Conservation (phyloP, 2,113 vertebrate genomes). For the Pelobates fuscus region DNA sequence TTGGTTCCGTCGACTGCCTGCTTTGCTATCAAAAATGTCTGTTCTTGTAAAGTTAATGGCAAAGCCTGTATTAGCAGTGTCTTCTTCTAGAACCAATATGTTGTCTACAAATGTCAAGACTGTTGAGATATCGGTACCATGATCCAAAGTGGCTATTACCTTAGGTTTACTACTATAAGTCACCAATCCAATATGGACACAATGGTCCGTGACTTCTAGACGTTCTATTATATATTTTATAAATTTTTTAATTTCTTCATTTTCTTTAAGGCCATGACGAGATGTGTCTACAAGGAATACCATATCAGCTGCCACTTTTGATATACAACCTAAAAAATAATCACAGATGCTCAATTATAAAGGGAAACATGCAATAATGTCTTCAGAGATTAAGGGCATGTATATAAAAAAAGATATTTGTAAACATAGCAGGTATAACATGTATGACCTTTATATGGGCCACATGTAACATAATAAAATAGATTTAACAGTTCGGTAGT, state of each 20-base stretch:
- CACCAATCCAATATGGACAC: conserved; percentile 59
- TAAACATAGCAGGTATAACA: no score
- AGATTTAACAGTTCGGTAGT: no score
- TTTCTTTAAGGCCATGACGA: conserved; percentile 37
- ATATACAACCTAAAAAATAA: conserved; percentile 55
- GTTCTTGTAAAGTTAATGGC: conserved; percentile 56
- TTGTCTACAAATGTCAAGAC: conserved; percentile 52
- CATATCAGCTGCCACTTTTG: conserved; percentile 60
- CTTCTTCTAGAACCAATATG: conserved; percentile 45
- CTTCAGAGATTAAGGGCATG: no score
- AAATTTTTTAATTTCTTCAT: conserved; percentile 57
- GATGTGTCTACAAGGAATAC: conserved; percentile 66
- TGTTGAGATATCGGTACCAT: conserved; percentile 47
- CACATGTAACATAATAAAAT: no score
- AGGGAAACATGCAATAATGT: no score
- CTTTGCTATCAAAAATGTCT: conserved; percentile 52
- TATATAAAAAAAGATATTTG: no score
- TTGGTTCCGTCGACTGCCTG: conserved; percentile 58
- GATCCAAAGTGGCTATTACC: conserved; percentile 51
- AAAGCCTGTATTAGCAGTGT: conserved; percentile 54
- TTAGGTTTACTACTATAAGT: conserved; percentile 51
- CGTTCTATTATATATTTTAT: conserved; percentile 53
- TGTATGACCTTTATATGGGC: no score
- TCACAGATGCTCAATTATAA: neutral
- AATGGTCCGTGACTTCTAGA: conserved; percentile 59